Evolutionary conservation across 2,888 invertebrate species (phyloP).

Genomic region (Ferdinandea cuprea): DNA sequence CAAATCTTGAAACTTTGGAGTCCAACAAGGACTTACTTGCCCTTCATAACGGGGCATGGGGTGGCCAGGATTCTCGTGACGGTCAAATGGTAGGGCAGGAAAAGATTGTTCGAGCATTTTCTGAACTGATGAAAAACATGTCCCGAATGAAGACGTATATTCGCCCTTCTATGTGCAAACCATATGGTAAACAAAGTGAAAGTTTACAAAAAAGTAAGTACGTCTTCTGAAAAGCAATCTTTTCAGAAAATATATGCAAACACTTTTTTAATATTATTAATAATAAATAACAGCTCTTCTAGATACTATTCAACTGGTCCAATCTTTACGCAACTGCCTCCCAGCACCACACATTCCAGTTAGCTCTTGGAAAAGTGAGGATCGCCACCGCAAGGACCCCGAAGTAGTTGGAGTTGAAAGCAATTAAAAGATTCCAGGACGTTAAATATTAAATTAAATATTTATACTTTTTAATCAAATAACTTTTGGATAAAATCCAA

Average conservation of each 20-base stretch:
- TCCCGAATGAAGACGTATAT: constrained; percentile 94
- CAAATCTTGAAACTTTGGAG: constrained; percentile 82
- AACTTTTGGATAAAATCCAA: constrained; percentile 62
- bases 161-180: constrained; percentile 94
- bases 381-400: constrained; percentile 86
- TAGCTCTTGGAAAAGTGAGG: constrained; percentile 95
- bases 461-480: constrained; percentile 20
- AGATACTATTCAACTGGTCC: constrained; percentile 94
- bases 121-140: constrained; percentile 94
- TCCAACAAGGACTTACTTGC: constrained; percentile 87
- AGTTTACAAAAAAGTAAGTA: constrained; percentile 92
- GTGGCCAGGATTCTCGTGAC: constrained; percentile 79
- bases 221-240: neutral
- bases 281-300: constrained; percentile 86
- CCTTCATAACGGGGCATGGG: constrained; percentile 88
- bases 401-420: constrained; percentile 63
- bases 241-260: no score
- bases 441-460: constrained; percentile 12
- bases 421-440: constrained; percentile 35
- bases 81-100: constrained; percentile 88
- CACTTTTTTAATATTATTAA: neutral
- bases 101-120: constrained; percentile 92
- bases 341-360: constrained; percentile 95
- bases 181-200: constrained; percentile 95
- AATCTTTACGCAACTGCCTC: constrained; percentile 91